Evolutionary conservation across 2,797 vertebrate genomes (phyloP).

Genomic region (Streptopelia turtur): DNA sequence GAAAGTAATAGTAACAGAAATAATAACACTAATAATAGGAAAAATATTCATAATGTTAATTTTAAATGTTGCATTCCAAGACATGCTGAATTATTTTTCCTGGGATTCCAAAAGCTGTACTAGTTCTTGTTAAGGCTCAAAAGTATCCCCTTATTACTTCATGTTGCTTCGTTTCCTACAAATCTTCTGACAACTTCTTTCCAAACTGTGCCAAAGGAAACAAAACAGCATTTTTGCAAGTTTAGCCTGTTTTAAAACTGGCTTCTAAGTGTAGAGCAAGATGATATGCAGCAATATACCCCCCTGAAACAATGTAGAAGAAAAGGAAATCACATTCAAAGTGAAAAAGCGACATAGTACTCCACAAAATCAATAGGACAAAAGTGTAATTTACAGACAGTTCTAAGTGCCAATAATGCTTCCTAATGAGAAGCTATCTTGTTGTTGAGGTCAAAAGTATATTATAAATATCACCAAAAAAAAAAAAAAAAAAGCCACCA

Average conservation of each 20-base stretch:
- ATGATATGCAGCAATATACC: not conserved
- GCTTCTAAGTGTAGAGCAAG: not conserved
- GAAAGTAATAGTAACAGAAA: conserved; percentile 39
- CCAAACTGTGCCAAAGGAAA: conserved; percentile 61
- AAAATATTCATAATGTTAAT: conserved; percentile 48
- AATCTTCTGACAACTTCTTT: conserved; percentile 61
- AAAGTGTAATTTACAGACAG: not conserved
- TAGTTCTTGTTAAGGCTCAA: conserved; percentile 44
- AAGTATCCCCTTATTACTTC: conserved; percentile 42
- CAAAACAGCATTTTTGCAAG: conserved; percentile 23
- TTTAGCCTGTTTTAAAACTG: not conserved
- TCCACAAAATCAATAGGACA: not conserved
- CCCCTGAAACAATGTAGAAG: not conserved
- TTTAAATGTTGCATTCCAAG: conserved; percentile 53
- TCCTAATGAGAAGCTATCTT: fast-evolving
- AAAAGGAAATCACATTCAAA: not conserved
- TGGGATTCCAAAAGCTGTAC: conserved; percentile 46
- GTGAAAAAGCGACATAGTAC: not conserved
- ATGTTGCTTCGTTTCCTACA: conserved; percentile 45
- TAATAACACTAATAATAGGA: conserved; percentile 2
- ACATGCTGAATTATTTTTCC: conserved; percentile 61
- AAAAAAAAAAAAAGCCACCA: not conserved
- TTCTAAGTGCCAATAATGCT: not conserved
- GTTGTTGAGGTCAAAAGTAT: not conserved
- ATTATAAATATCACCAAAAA: not conserved